Conservation (phyloP, 1,140 invertebrate species). For the Drosophila athabasca region DNA sequence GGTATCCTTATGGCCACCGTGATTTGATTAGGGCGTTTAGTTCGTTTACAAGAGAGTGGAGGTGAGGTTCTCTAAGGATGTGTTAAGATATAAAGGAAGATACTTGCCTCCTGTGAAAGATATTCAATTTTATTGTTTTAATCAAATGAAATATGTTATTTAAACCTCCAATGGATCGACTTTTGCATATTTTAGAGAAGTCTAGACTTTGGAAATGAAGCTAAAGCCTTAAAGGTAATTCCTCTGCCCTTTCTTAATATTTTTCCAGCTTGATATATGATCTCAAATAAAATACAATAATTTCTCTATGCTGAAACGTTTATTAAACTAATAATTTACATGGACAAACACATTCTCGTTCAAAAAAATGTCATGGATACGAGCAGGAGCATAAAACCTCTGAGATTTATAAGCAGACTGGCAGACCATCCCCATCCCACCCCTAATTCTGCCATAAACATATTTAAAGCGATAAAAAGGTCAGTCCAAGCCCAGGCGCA, state of each 20-base stretch:
- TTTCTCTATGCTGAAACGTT: slow-evolving; percentile 39
- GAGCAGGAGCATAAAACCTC: slow-evolving; percentile 53
- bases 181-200: background rate
- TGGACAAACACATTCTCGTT: slow-evolving; percentile 67
- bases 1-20: slow-evolving; percentile 61
- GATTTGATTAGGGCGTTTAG: slow-evolving; percentile 70
- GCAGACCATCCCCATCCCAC: background rate
- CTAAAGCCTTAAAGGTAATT: background rate
- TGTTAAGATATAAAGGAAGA: no score
- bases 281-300: slow-evolving; percentile 35
- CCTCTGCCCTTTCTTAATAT: background rate
- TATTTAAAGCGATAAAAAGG: slow-evolving; percentile 81
- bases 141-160: no score
- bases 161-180: no score
- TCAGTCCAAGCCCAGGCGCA: slow-evolving; percentile 34
- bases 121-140: no score
- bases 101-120: no score
- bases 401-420: slow-evolving; percentile 62
- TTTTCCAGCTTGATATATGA: slow-evolving; percentile 8
- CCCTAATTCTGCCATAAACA: slow-evolving; percentile 48
- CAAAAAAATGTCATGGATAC: slow-evolving; percentile 70
- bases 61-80: background rate
- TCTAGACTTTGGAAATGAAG: no score
- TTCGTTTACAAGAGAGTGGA: background rate
- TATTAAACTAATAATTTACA: slow-evolving; percentile 82